A percentile compares a stretch with the other conserved stretches of the same genome.
Conservation (phyloP, 2,888 invertebrate genomes). For the Mylabris sibirica region DNA sequence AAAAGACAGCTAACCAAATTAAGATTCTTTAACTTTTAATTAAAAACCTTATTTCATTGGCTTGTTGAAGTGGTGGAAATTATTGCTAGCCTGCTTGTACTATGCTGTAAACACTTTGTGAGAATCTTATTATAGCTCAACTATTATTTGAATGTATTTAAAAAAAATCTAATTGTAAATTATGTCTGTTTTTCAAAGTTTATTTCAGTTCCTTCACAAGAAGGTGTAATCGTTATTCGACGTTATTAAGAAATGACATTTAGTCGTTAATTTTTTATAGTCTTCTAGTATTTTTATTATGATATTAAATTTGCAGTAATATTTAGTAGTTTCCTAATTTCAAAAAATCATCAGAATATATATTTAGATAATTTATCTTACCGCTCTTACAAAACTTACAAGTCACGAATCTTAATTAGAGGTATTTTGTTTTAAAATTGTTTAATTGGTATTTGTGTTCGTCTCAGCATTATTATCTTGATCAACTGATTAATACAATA, state of each 20-base stretch:
- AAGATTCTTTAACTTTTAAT: slow-evolving; percentile 58
- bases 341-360: background rate
- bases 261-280: slow-evolving; percentile 39
- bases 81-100: slow-evolving; percentile 48
- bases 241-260: slow-evolving; percentile 23
- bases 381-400: slow-evolving; percentile 33
- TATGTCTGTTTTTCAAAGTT: slow-evolving; percentile 27
- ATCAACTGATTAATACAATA: slow-evolving; percentile 11
- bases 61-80: slow-evolving; percentile 48
- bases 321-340: slow-evolving; percentile 31
- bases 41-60: slow-evolving; percentile 55
- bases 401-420: slow-evolving; percentile 42
- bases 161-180: slow-evolving; percentile 30
- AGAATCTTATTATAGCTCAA: slow-evolving; percentile 6
- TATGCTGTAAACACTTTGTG: slow-evolving; percentile 35
- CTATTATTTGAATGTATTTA: background rate
- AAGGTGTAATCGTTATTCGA: slow-evolving; percentile 11
- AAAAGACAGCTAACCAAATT: slow-evolving; percentile 40
- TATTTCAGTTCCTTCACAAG: slow-evolving; percentile 19
- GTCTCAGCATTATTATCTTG: slow-evolving; percentile 1
- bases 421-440: slow-evolving; percentile 40
- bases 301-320: slow-evolving; percentile 40
- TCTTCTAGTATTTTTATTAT: slow-evolving; percentile 32
- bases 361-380: background rate
- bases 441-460: slow-evolving; percentile 43